Percentiles rank a stretch among this genome's conserved stretches.
These are phyloP conservation scores for Xyrauchen texanus DNA, from an alignment of 2,113 vertebrate species.

Conservation along the genomic window DNA sequence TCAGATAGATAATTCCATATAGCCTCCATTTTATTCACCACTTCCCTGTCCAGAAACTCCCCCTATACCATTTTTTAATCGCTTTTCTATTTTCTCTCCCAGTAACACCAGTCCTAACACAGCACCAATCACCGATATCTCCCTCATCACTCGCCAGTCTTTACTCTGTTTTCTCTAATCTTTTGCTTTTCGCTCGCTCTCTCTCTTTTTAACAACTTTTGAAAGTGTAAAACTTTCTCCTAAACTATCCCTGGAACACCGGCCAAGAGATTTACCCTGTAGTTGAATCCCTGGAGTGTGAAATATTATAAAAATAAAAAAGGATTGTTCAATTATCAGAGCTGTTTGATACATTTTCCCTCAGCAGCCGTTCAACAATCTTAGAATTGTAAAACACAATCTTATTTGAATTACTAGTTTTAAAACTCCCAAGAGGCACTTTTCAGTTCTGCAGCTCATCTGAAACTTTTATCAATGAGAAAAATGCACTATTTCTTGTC, in stretches of 20 bases:
- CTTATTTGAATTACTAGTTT: not conserved
- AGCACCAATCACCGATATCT: not conserved
- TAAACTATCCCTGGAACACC: not conserved
- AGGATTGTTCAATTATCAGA: not conserved
- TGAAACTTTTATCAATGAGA: not conserved
- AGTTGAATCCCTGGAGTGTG: not conserved
- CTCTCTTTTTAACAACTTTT: not conserved
- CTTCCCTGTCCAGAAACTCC: slow-evolving; percentile 2
- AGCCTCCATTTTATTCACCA: slow-evolving; percentile 7
- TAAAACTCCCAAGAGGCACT: not conserved
- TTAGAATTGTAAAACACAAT: not conserved
- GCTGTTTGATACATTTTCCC: not conserved
- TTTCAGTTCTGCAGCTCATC: not conserved
- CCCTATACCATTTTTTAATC: not conserved
- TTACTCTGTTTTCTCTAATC: not conserved
- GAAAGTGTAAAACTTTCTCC: slow-evolving; percentile 22
- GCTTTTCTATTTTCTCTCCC: not conserved
- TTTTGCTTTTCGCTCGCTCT: not conserved
- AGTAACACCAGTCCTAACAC: not conserved
- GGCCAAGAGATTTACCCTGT: too few species aligned
- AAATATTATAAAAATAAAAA: not conserved
- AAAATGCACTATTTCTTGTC: too few species aligned
- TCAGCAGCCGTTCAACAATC: not conserved
- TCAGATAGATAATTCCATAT: slow-evolving; percentile 31
- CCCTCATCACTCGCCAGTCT: not conserved